A percentile compares a stretch with the other conserved stretches of the same genome.
Conservation (phyloP, 2,113 vertebrate genomes). For the Bos indicus region DNA sequence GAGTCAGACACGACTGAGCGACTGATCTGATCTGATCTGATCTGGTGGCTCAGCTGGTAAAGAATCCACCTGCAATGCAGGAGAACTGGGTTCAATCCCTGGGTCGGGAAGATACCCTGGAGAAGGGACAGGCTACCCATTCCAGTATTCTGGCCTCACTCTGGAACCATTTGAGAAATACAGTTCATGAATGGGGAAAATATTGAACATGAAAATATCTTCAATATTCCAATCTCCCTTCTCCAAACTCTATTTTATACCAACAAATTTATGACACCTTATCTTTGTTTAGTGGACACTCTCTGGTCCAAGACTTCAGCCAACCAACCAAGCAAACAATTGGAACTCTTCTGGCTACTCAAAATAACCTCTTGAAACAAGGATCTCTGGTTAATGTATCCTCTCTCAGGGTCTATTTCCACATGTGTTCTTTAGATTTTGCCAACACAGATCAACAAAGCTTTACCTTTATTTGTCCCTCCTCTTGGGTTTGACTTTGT, state of each 20-base stretch:
- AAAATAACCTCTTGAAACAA: background rate
- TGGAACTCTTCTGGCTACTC: background rate
- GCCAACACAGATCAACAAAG: background rate
- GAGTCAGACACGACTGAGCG: too few relatives aligned
- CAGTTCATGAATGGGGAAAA: background rate
- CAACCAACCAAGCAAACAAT: background rate
- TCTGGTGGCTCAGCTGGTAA: background rate
- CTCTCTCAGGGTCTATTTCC: background rate
- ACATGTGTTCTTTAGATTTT: background rate
- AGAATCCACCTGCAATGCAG: background rate
- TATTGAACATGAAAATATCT: background rate
- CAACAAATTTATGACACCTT: background rate
- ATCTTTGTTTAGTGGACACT: background rate
- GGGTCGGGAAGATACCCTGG: background rate
- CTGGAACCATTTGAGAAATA: background rate
- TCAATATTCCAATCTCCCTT: background rate
- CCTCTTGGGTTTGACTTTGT: background rate
- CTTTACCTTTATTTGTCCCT: background rate
- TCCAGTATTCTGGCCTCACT: background rate
- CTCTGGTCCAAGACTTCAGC: background rate
- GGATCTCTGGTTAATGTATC: background rate
- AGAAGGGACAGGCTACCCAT: background rate
- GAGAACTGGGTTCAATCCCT: background rate
- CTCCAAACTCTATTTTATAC: background rate
- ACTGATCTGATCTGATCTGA: too few relatives aligned